Evolutionary conservation across 2,113 vertebrate species (phyloP), one percentile per base, ranked within the genome.

Genomic region (Acrocephalus arundinaceus): DNA sequence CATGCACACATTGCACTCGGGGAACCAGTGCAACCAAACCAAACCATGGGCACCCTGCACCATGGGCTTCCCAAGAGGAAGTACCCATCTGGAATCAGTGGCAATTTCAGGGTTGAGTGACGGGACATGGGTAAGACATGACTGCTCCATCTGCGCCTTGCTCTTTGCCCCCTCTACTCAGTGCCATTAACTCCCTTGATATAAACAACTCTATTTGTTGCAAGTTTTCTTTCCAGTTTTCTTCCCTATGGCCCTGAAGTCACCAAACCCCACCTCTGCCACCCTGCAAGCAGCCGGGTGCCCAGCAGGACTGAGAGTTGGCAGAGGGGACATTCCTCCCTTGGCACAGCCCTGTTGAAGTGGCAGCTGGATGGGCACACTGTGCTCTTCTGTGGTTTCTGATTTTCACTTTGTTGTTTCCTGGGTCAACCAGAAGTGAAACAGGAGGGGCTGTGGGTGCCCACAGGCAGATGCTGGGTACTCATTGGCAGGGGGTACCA

Each of bases 231-330:
- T 70, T 22, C 17, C 1, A 0, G 3, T 68, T 90, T 79, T 62
- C 24, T n/a, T 66, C 31, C 21, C 21, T 31, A 24, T 9, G n/a
- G 66, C 33, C 11, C 31, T 16, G 0, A 76, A 66, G 58, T 55
- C 2, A 2, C 54, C 74, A 33, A 82, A 16, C 7, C 6, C 48
- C 25, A 54, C 15, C 35, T 35, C 12, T 43, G 21, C n/a, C 16
- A 57, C 19, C 16, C n/a, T 3, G 1, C 0, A 0, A 61, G 27
- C 65, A 65, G 39, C 51, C 0, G 0, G 13, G 8, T 31, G 7
- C 15, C 52, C 28, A 7, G n/a, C 1, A 6, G 45, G 20, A 58
- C 48, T 63, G 14, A 25, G 23, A 49, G 17, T 27, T 2, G 5
- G 41, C 8, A 63, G 41, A 63, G 31, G 21, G 17, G 15, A 43